Evolutionary conservation across 2,113 vertebrate genomes (phyloP).

Genomic region (Trichechus manatus): DNA sequence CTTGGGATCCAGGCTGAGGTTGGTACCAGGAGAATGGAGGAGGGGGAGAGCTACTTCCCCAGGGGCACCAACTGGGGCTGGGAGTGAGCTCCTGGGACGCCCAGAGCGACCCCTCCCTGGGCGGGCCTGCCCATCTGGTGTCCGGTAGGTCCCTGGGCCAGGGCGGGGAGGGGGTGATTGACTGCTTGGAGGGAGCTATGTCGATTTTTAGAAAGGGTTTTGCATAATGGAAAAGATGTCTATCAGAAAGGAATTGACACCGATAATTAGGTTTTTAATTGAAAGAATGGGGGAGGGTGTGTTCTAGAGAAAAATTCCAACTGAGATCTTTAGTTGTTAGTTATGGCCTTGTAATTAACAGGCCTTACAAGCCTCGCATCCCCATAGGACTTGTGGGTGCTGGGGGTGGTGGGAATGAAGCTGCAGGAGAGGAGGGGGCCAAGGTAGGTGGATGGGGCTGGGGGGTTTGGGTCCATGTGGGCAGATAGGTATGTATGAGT

Average conservation of each 20-base stretch:
- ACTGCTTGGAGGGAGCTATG: slow-evolving; percentile 42
- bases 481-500: neutral
- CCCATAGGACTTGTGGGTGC: slow-evolving; percentile 16
- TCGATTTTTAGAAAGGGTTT: slow-evolving; percentile 85
- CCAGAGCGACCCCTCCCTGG: neutral
- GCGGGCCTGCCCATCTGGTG: neutral
- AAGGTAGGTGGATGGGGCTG: rapidly evolving
- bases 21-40: neutral
- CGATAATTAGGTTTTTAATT: slow-evolving; percentile 94
- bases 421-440: neutral
- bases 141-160: neutral
- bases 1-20: neutral
- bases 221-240: slow-evolving; percentile 91
- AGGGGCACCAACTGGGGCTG: neutral
- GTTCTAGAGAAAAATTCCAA: slow-evolving; percentile 69
- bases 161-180: neutral
- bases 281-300: slow-evolving; percentile 86
- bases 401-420: neutral
- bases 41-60: neutral
- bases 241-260: slow-evolving; percentile 92
- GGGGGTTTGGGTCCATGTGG: neutral
- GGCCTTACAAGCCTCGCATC: slow-evolving; percentile 1
- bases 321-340: slow-evolving; percentile 83
- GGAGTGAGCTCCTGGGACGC: neutral
- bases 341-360: slow-evolving; percentile 83